A percentile compares a stretch with the other conserved stretches of the same genome.
Evolutionary conservation across 2,888 invertebrate species (phyloP).

Genomic region (Mimumesa dahlbomi): DNA sequence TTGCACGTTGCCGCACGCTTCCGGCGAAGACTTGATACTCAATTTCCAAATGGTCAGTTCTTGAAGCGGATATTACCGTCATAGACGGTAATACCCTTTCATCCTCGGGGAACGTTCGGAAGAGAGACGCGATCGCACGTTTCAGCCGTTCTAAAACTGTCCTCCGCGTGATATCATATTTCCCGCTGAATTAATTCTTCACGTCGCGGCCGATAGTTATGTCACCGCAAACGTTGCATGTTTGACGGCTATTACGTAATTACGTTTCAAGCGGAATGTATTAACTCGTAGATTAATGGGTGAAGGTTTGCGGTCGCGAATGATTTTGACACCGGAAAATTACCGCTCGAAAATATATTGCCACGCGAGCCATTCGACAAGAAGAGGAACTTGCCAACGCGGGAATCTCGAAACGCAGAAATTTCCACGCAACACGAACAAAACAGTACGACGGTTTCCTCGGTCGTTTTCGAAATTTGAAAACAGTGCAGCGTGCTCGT

Average conservation of each 20-base stretch:
- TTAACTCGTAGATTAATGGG: neutral
- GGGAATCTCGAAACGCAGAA: no score
- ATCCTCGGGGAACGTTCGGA: conserved; percentile 7
- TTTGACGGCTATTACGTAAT: neutral
- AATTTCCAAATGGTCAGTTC: conserved; percentile 46
- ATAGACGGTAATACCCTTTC: conserved; percentile 18
- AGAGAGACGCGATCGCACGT: neutral
- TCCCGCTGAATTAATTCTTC: neutral
- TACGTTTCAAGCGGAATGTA: neutral
- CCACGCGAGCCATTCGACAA: no score
- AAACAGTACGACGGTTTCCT: no score
- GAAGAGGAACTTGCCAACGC: no score
- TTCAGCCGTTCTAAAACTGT: neutral
- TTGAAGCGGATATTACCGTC: conserved; percentile 19
- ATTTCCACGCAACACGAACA: no score
- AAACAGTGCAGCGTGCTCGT: conserved; percentile 13
- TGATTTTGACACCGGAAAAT: no score
- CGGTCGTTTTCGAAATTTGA: neutral
- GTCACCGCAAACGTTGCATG: no score
- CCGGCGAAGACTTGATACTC: conserved; percentile 32
- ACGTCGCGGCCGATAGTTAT: no score
- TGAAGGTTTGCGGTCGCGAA: no score
- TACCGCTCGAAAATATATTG: no score
- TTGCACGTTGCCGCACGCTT: neutral
- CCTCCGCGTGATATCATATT: neutral